Percentiles rank a stretch among this genome's conserved stretches.
Conservation (phyloP, 2,797 vertebrate genomes). For the Tragelaphus eurycerus region DNA sequence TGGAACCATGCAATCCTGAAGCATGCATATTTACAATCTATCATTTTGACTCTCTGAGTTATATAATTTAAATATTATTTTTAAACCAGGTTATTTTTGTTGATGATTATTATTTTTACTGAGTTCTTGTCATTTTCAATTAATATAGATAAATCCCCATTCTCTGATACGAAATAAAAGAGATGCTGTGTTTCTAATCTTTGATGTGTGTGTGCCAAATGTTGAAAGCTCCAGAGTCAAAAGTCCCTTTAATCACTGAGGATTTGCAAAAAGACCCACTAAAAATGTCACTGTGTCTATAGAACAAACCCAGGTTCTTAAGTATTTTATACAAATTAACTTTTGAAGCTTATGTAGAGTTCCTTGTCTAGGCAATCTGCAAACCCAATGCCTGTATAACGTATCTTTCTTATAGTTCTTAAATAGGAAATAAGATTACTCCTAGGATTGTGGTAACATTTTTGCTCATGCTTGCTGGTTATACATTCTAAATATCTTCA, state of each 20-base stretch:
- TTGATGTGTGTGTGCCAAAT: background rate
- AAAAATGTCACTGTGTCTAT: background rate
- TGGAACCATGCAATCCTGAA: background rate
- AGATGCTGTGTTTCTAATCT: background rate
- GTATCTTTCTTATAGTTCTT: background rate
- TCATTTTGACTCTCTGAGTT: background rate
- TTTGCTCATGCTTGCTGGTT: background rate
- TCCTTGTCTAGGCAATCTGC: background rate
- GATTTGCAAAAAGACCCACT: background rate
- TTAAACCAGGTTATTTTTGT: background rate
- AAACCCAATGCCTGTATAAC: background rate
- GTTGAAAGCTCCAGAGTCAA: background rate
- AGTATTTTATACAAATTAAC: slow-evolving; percentile 28
- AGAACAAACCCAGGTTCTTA: background rate
- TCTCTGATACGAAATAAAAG: background rate
- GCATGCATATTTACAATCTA: too few species aligned
- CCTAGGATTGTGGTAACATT: background rate
- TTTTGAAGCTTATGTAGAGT: slow-evolving; percentile 4
- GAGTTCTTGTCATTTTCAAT: background rate
- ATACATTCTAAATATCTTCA: background rate
- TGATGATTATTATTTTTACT: background rate
- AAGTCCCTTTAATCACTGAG: background rate
- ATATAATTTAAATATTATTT: background rate
- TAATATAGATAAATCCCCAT: background rate
- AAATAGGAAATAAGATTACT: background rate